phyloP scores from a whole-genome alignment of 53 echinoderm and acorn worm species.

The Echinarachnius parma region DNA sequence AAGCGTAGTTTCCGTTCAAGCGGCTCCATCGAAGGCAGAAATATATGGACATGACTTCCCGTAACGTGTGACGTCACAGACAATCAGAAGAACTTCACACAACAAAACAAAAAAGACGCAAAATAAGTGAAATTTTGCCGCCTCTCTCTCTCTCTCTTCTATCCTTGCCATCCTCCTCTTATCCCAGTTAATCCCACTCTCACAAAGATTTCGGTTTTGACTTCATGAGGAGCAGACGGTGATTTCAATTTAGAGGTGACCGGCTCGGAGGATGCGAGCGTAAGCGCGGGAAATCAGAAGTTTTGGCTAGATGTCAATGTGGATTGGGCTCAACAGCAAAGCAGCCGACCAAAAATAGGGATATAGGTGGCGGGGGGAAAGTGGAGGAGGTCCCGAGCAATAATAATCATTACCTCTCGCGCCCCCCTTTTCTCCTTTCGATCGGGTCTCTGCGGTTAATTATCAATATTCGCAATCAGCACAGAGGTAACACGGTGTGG shows the following conservation, averaged over 20 bases:
- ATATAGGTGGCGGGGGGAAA: slow-evolving; percentile 23
- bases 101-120: too few species aligned
- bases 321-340: slow-evolving; percentile 38
- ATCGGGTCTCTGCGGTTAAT: slow-evolving; percentile 29
- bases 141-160: background rate
- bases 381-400: too few species aligned
- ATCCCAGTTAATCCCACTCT: slow-evolving; percentile 15
- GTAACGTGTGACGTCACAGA: slow-evolving; percentile 7
- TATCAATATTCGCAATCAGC: slow-evolving; percentile 16
- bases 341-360: slow-evolving; percentile 32
- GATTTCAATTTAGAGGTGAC: slow-evolving; percentile 34
- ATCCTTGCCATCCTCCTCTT: slow-evolving; percentile 7
- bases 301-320: slow-evolving; percentile 45
- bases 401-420: slow-evolving; percentile 25
- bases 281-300: slow-evolving; percentile 45
- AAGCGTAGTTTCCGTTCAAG: too few species aligned
- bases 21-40: too few species aligned
- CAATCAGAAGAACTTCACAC: background rate
- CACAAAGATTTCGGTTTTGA: background rate
- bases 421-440: slow-evolving; percentile 2
- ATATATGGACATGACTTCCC: slow-evolving; percentile 12
- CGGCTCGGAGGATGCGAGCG: slow-evolving; percentile 30
- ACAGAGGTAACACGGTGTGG: slow-evolving; percentile 15
- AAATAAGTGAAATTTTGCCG: too few species aligned
- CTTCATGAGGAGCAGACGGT: background rate